phyloP scores from a whole-genome alignment of 1,140 invertebrate species.

The Drosophila tristis region DNA sequence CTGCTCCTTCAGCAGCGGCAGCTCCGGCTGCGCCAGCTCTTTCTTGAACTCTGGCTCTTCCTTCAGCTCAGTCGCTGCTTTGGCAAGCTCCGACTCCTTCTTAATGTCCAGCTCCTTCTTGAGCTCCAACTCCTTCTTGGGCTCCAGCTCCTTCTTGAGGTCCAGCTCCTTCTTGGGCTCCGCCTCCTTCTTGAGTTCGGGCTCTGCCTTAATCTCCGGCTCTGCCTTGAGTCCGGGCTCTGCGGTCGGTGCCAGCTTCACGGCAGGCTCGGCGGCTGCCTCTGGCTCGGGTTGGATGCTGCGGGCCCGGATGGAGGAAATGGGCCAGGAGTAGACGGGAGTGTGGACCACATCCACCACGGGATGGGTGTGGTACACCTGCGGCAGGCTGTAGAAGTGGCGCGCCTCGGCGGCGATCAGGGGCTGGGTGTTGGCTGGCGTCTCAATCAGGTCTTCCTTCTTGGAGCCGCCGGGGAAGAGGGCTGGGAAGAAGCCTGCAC shows the following conservation, averaged over 20 bases:
- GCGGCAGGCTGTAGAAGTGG: constrained; percentile 70
- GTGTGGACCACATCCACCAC: constrained; percentile 73
- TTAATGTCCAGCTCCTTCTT: constrained; percentile 6
- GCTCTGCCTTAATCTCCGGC: no score
- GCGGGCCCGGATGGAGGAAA: constrained; percentile 73
- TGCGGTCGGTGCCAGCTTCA: constrained; percentile 42
- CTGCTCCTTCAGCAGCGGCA: constrained; percentile 59
- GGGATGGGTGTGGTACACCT: constrained; percentile 65
- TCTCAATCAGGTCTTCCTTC: constrained; percentile 68
- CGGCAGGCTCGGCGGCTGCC: constrained; percentile 22
- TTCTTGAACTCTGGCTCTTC: constrained; percentile 26
- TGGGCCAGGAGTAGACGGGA: constrained; percentile 69
- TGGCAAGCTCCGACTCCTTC: constrained; percentile 13
- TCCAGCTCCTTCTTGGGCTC: constrained; percentile 17
- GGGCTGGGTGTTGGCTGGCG: constrained; percentile 70
- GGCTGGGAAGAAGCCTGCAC: constrained; percentile 70
- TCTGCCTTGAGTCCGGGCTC: background rate
- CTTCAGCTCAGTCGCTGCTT: constrained; percentile 7
- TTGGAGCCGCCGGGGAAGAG: constrained; percentile 46
- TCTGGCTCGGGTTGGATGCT: constrained; percentile 60
- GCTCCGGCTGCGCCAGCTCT: constrained; percentile 24
- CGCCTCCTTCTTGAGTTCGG: constrained; percentile 7
- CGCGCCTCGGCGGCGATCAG: constrained; percentile 64
- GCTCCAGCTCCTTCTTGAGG: background rate
- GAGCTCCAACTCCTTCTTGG: background rate